A percentile compares a stretch with the other conserved stretches of the same genome.
Conservation (phyloP, 2,113 vertebrate species). For the Sisor rabdophorus region DNA sequence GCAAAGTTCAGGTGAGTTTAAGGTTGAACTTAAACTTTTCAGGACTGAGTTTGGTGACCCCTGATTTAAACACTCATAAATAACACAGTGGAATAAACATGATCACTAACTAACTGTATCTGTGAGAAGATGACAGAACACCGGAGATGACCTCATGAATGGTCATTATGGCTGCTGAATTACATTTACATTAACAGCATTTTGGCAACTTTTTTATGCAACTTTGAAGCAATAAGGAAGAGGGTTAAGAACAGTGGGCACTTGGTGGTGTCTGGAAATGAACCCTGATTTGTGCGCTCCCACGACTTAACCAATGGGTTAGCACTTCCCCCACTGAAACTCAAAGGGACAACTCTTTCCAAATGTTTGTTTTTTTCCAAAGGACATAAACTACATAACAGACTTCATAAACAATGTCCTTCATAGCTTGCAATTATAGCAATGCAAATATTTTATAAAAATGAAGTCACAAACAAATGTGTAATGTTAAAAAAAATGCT, state of each 20-base stretch:
- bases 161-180: background rate
- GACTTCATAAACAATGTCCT: slow-evolving; percentile 29
- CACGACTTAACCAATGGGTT: no score
- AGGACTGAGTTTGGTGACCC: no score
- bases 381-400: slow-evolving; percentile 1
- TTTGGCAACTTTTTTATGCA: no score
- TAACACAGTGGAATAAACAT: background rate
- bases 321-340: background rate
- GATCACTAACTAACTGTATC: background rate
- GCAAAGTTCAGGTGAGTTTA: no score
- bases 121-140: background rate
- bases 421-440: slow-evolving; percentile 28
- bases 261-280: background rate
- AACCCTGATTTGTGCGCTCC: no score
- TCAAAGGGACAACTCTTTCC: slow-evolving; percentile 4
- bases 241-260: no score
- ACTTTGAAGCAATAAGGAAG: no score
- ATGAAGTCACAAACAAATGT: background rate
- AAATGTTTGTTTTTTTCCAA: background rate
- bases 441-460: slow-evolving; percentile 5
- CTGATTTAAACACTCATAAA: background rate
- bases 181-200: no score
- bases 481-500: slow-evolving; percentile 4
- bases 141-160: no score
- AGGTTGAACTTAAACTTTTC: no score